These are phyloP conservation scores for Orbicella faveolata DNA, from an alignment of 64 coral and sea anemone genomes.

Conservation along the genomic window DNA sequence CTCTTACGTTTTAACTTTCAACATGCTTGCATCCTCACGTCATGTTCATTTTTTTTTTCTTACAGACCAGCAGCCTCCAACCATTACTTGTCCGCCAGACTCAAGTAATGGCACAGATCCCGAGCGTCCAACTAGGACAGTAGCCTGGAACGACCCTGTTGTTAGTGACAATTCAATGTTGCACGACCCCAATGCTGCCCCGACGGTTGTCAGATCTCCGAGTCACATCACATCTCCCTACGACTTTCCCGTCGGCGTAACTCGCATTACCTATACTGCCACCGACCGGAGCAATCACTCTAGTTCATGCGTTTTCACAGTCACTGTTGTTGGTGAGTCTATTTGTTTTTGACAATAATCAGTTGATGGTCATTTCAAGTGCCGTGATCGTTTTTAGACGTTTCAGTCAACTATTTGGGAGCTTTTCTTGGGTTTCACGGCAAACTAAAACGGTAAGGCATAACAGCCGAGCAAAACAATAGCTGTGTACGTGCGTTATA, in stretches of 20 bases:
- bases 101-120: constrained; percentile 69
- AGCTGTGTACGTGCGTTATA: too few relatives aligned
- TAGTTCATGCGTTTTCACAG: constrained; percentile 68
- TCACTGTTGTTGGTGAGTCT: constrained; percentile 65
- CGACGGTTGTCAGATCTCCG: constrained; percentile 62
- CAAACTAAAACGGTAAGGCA: too few relatives aligned
- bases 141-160: constrained; percentile 63
- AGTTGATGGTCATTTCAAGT: too few relatives aligned
- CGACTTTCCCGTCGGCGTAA: constrained; percentile 80
- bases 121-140: constrained; percentile 41
- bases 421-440: too few relatives aligned
- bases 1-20: too few relatives aligned
- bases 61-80: constrained; percentile 79
- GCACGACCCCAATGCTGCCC: constrained; percentile 65
- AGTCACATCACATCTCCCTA: constrained; percentile 73
- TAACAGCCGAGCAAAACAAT: too few relatives aligned
- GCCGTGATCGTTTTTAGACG: too few relatives aligned
- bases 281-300: constrained; percentile 67
- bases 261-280: constrained; percentile 80
- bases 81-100: constrained; percentile 55
- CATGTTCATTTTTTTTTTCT: background rate
- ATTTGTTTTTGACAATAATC: too few relatives aligned
- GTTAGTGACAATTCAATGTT: constrained; percentile 76
- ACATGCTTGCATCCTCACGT: background rate
- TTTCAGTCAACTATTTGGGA: too few relatives aligned